These are phyloP conservation scores for Colistium nudipinnis DNA, from an alignment of 2,113 vertebrate genomes.

Conservation along the genomic window DNA sequence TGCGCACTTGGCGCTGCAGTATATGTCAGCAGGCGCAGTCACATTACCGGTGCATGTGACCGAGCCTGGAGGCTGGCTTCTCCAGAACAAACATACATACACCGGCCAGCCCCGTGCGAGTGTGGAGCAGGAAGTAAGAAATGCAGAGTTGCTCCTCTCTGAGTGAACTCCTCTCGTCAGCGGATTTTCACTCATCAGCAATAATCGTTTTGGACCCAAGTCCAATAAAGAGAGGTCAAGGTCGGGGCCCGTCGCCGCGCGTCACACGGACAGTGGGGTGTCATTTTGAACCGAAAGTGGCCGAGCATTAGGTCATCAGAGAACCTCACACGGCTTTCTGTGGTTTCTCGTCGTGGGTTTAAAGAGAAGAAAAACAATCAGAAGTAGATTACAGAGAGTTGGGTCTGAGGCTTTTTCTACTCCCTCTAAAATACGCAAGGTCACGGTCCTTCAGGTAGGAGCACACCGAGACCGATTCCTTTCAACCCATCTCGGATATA, in stretches of 20 bases:
- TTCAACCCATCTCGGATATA: conserved; percentile 3
- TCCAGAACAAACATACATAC: conserved; percentile 57
- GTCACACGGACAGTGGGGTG: conserved; percentile 37
- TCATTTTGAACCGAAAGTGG: conserved; percentile 50
- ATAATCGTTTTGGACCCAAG: conserved; percentile 51
- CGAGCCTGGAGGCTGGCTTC: conserved; percentile 27
- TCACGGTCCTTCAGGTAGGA: conserved; percentile 8
- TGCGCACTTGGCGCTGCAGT: conserved; percentile 11
- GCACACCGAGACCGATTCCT: neutral
- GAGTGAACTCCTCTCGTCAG: conserved; percentile 39
- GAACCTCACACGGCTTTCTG: conserved; percentile 35
- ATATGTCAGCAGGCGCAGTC: conserved; percentile 56
- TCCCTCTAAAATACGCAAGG: neutral
- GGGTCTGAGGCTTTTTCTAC: conserved; percentile 12
- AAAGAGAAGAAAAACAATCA: conserved; percentile 1
- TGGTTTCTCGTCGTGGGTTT: conserved; percentile 18
- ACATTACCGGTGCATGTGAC: conserved; percentile 64
- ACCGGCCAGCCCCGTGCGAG: conserved; percentile 21
- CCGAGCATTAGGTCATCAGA: conserved; percentile 39
- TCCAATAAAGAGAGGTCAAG: conserved; percentile 59
- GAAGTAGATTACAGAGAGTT: neutral
- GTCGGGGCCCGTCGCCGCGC: conserved; percentile 30
- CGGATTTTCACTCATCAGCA: conserved; percentile 53
- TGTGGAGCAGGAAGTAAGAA: conserved; percentile 41
- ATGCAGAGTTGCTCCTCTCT: conserved; percentile 3